These are phyloP conservation scores for Percina caprodes DNA, from an alignment of 2,113 vertebrate genomes.

Conservation along the genomic window DNA sequence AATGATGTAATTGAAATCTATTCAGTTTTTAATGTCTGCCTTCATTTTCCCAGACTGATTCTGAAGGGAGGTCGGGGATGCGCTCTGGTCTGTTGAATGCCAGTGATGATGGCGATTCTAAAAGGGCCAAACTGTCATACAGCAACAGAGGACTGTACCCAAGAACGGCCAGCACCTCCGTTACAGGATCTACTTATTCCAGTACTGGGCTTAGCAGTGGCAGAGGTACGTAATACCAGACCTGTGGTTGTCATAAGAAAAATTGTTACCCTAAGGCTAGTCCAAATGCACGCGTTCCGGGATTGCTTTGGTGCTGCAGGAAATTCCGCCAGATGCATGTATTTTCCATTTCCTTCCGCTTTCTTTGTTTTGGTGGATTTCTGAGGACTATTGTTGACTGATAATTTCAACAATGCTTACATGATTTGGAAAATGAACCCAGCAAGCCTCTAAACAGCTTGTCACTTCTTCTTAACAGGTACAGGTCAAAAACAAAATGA, in stretches of 20 bases:
- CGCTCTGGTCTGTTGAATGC: constrained; percentile 88
- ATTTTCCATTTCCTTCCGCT: too few relatives aligned
- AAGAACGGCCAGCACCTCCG: constrained; percentile 84
- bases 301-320: too few relatives aligned
- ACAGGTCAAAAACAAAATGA: constrained; percentile 63
- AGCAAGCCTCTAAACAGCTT: background rate
- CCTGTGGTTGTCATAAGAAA: background rate
- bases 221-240: constrained; percentile 82
- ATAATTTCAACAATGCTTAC: background rate
- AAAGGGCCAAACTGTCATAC: constrained; percentile 95
- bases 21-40: background rate
- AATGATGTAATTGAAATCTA: background rate
- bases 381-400: too few relatives aligned
- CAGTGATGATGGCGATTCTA: constrained; percentile 90
- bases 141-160: constrained; percentile 87
- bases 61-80: constrained; percentile 88
- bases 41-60: constrained; percentile 76
- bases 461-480: background rate
- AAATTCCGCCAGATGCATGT: too few relatives aligned
- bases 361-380: too few relatives aligned
- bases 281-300: too few relatives aligned
- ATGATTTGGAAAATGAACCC: background rate
- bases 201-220: constrained; percentile 81
- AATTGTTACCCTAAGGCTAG: too few relatives aligned
- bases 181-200: constrained; percentile 84